phyloP scores from a whole-genome alignment of 2,797 vertebrate species.

The Mareca penelope region DNA sequence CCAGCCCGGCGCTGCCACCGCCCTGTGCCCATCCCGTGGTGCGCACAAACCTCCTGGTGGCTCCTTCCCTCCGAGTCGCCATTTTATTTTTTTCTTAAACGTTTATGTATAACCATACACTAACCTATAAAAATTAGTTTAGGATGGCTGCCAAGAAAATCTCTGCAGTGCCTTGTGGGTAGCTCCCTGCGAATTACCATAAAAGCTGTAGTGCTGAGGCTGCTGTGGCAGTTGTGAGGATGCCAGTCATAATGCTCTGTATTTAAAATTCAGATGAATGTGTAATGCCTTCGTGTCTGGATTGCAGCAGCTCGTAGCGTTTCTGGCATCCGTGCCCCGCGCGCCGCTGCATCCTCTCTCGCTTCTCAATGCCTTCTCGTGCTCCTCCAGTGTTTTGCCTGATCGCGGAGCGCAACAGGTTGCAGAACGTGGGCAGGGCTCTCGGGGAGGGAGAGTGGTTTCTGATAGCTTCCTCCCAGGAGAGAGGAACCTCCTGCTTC shows the following conservation, averaged over 20 bases:
- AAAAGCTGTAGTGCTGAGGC: slow-evolving; percentile 66
- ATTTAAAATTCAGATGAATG: slow-evolving; percentile 71
- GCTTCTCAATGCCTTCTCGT: fast-evolving
- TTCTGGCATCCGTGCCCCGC: not conserved
- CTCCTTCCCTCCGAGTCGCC: not conserved
- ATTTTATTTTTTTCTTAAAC: slow-evolving; percentile 62
- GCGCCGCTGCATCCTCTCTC: fast-evolving
- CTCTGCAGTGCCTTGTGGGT: slow-evolving; percentile 80
- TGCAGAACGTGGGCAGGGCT: not conserved
- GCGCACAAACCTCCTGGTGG: fast-evolving
- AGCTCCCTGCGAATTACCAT: slow-evolving; percentile 77
- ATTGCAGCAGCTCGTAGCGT: not conserved
- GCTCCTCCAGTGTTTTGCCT: not conserved
- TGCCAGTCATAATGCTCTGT: slow-evolving; percentile 67
- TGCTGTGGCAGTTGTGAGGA: slow-evolving; percentile 49
- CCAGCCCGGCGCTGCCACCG: fast-evolving
- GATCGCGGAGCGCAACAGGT: slow-evolving; percentile 37
- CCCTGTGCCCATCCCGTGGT: fast-evolving
- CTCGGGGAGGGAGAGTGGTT: slow-evolving; percentile 25
- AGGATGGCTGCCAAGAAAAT: slow-evolving; percentile 78
- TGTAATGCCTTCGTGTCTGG: slow-evolving; percentile 31
- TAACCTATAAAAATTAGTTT: slow-evolving; percentile 76
- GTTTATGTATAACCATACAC: slow-evolving; percentile 66
- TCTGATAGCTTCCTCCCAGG: slow-evolving; percentile 52
- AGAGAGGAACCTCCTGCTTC: slow-evolving; percentile 1